Evolutionary conservation across 2,888 invertebrate genomes (phyloP), one percentile per base, ranked within the genome.

Genomic region (Dugesia japonica): DNA sequence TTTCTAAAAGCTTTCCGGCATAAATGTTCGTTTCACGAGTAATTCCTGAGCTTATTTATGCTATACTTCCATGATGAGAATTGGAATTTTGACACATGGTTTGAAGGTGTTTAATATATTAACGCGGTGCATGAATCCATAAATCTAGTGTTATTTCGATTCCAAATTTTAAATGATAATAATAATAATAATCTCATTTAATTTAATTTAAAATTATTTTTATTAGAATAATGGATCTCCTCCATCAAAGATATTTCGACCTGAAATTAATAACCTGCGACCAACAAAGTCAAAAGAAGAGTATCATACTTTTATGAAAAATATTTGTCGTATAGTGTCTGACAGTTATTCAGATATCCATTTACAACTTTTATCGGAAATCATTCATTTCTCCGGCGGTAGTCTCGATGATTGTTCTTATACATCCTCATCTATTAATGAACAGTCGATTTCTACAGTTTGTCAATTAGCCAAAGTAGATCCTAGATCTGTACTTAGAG

Each of bases 341-440:
- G 56, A 56, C 56, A 56, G 56, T 56, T 56, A 56, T n/a, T 56
- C 56, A 56, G 56, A 56, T n/a, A n/a, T 56, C 9, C 56, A 56
- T 56, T 56, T 56, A 56, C 56, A 56, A 56, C 23, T 56, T 7
- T n/a, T 56, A 4, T 56, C 56, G n/a, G 56, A 56, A 56, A 56
- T 56, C 1, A 56, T 56, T 56, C 56, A 56, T 56, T 56, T 56
- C n/a, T 56, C 56, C 4, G 56, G 56, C 4, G 17, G 56, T 23
- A 56, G 56, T 23, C 56, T 56, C 17, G 56, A 56, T 56, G 56
- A 56, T n/a, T 56, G 56, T 56, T 56, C 56, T 13, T 56, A 56
- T 23, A 20, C 4, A 4, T n/a, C 56, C 7, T 56, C 56, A n/a
- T 4, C 56, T 56, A 56, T 56, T 13, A 56, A 56, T 56, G 56